Evolutionary conservation across 2,797 vertebrate species (phyloP), one percentile per base, ranked within the genome.

Genomic region (Dermochelys coriacea): DNA sequence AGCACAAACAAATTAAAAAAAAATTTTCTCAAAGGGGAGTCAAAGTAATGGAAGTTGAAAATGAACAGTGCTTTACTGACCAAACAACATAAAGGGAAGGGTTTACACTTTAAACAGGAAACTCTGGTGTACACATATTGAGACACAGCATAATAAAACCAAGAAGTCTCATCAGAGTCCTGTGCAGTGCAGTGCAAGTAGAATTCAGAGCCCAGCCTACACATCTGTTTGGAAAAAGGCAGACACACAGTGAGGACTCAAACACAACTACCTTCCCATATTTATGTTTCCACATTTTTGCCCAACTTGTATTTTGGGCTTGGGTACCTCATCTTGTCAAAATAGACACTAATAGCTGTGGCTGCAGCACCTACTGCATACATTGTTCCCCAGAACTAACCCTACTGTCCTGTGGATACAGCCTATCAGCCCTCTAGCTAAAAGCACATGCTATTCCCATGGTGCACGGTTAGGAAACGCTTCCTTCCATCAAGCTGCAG

Each of bases 221-320:
- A 71, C 34, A 92, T 85, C 37, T 80, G 85, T 52, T 49, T 55
- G 74, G 52, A 49, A 59, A 80, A 95, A 94, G 87, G 87, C 87
- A 90, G 89, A 34, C 5, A 87, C 52, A 84, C 11, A 34, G 6
- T 2, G 41, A 2, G 10, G 82, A n/a, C 71, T 9, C 55, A 95
- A 97, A 80, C 1, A 84, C 90, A 94, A 82, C 68, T 61, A 86
- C 55, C 84, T 82, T 93, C 82, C 49, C 45, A 82, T 75, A 80
- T 1, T 86, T 90, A n/a, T 12, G 52, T 45, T 54, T 37, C 14
- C 57, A 91, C 59, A 82, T 31, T 91, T 88, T 77, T 93, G 61
- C 61, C 59, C 84, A 80, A 52, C 59, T 90, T 91, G 89, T 94
- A 61, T 82, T 89, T 96, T 93, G 88, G 90, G 92, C n/a, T 80